Base-by-base conservation (phyloP, 2,888 invertebrate genomes). In the Tachina grossa region DNA sequence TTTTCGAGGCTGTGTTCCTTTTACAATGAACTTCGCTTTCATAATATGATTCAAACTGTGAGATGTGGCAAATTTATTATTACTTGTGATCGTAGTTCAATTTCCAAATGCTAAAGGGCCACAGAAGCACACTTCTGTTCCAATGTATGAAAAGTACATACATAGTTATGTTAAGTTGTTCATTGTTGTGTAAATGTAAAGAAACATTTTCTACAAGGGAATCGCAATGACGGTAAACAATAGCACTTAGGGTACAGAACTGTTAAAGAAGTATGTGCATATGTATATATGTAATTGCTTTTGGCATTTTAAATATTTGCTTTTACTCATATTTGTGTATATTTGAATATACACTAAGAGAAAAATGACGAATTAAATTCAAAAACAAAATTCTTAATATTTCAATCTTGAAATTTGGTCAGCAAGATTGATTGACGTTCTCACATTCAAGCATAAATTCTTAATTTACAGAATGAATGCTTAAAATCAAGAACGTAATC, bases 201-300 rank as follows among this genome's bases (percentile, higher is more conserved):
- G 79, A 71, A 84, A 80, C 84, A 80, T 76, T 76, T 84, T 79
- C 80, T 76, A 84, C 84, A 84, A 84, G 80, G 80, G 80, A 71
- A 31, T 84, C 45, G 84, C 84, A 84, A 80, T 84, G 84, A 80
- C 76, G 71, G 76, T 72, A 76, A 57, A 75, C 76, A 80, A 80
- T 80, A 71, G 79, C 84, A 76, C 80, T 84, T 76, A 76, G 80
- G 84, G 84, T 80, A 84, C 71, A 71, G 76, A 84, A 76, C 71
- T 84, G 84, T 76, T 80, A 84, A 84, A 84, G 80, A 76, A 31
- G 5, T 31, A 1, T 22, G 79, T 84, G 22, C 31, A 31, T 31
- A 31, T 31, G 31, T 31, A 31, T 31, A 4, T 31, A 31, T 31
- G 75, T 84, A 84, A 84, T 84, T 84, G 84, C 75, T 84, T 84